Evolutionary conservation across 2,888 invertebrate genomes (phyloP).

Genomic region (Tenthredo livida): DNA sequence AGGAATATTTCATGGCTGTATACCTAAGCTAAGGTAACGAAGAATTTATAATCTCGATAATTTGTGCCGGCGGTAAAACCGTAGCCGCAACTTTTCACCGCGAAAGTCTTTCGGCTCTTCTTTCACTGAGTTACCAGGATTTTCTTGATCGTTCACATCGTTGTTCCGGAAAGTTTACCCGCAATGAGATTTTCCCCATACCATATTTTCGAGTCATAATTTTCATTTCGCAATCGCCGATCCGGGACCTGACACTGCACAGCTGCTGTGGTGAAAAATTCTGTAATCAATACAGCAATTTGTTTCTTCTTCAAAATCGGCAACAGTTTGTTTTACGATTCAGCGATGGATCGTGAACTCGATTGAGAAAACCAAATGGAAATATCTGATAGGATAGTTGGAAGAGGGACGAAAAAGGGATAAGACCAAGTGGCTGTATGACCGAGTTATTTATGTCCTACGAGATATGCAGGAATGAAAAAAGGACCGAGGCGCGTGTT

Average conservation of each 20-base stretch:
- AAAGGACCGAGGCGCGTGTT: slow-evolving; percentile 70
- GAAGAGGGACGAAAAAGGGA: slow-evolving; percentile 1
- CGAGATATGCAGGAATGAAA: slow-evolving; percentile 67
- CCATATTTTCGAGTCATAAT: background rate
- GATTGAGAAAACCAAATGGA: background rate
- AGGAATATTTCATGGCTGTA: slow-evolving; percentile 31
- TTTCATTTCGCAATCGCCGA: background rate
- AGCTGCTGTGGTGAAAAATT: background rate
- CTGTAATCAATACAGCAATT: background rate
- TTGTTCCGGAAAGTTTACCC: background rate
- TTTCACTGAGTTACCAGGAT: background rate
- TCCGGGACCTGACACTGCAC: background rate
- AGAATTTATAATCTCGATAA: slow-evolving; percentile 41
- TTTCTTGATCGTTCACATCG: background rate
- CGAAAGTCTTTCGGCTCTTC: background rate
- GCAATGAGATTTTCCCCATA: background rate
- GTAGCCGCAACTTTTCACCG: slow-evolving; percentile 28
- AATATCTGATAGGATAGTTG: background rate
- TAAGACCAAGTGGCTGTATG: slow-evolving; percentile 27
- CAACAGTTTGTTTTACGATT: background rate
- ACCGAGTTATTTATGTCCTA: slow-evolving; percentile 51
- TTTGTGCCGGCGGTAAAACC: slow-evolving; percentile 8
- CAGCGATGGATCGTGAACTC: background rate
- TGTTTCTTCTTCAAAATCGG: background rate
- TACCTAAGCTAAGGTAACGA: slow-evolving; percentile 22